Percentiles rank a stretch among this genome's conserved stretches.
Evolutionary conservation across 2,888 invertebrate genomes (phyloP).

Genomic region (Hypsopygia costalis): DNA sequence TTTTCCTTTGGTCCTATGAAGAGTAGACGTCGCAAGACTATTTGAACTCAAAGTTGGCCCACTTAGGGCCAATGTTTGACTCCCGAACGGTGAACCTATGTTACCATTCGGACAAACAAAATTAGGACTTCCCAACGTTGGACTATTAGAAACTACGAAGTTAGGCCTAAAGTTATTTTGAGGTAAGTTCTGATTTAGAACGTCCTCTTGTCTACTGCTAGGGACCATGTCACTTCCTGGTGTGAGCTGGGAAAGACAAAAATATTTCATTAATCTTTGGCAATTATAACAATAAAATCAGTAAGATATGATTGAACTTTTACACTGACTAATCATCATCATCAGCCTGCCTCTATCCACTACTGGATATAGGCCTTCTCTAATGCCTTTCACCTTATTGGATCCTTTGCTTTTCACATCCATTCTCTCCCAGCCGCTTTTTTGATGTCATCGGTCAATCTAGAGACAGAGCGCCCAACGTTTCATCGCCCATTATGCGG

Average conservation of each 20-base stretch:
- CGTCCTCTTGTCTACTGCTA: constrained; percentile 59
- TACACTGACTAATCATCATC: too few relatives aligned
- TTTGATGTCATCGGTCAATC: too few relatives aligned
- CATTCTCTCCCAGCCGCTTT: too few relatives aligned
- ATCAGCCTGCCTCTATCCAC: too few relatives aligned
- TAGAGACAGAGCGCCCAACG: too few relatives aligned
- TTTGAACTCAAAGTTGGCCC: constrained; percentile 70
- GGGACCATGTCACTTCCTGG: constrained; percentile 51
- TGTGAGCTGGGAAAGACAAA: constrained; percentile 45
- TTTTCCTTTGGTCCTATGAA: constrained; percentile 77
- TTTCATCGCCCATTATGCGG: too few relatives aligned
- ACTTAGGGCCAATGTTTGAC: constrained; percentile 57
- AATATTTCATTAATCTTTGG: too few relatives aligned
- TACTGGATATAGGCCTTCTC: too few relatives aligned
- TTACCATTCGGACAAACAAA: constrained; percentile 74
- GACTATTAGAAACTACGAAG: constrained; percentile 63
- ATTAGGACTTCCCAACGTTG: constrained; percentile 72
- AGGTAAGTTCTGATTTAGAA: constrained; percentile 60
- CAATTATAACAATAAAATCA: too few relatives aligned
- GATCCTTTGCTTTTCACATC: too few relatives aligned
- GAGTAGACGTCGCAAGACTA: constrained; percentile 65
- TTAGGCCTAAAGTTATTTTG: constrained; percentile 67
- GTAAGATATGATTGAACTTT: too few relatives aligned
- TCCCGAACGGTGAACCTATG: constrained; percentile 60
- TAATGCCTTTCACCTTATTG: too few relatives aligned